Conservation (phyloP, 2,113 vertebrate species). For the Eptesicus fuscus region DNA sequence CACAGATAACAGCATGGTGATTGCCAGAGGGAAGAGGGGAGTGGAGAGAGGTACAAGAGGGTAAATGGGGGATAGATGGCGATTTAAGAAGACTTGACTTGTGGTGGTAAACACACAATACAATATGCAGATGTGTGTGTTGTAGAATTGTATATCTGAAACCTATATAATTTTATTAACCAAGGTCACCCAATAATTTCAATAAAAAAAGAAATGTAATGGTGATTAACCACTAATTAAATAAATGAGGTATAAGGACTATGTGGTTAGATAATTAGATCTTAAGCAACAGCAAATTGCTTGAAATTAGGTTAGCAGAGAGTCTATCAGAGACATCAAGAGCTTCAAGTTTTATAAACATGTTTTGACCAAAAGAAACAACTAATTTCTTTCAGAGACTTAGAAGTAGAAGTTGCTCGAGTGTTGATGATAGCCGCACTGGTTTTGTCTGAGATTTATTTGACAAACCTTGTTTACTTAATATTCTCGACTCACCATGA, state of each 20-base stretch:
- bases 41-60: not conserved
- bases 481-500: not conserved
- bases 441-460: constrained; percentile 18
- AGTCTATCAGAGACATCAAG: not conserved
- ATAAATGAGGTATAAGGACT: constrained; percentile 65
- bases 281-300: constrained; percentile 33
- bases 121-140: not conserved
- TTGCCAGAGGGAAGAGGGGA: not conserved
- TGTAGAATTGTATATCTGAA: not conserved
- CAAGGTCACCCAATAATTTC: not conserved
- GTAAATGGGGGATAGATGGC: not conserved
- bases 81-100: not conserved
- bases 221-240: constrained; percentile 52
- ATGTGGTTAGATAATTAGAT: constrained; percentile 59
- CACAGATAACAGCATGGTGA: not conserved
- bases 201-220: constrained; percentile 12
- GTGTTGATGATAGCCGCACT: not conserved
- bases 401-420: not conserved
- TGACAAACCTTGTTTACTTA: constrained; percentile 45
- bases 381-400: constrained; percentile 7
- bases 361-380: constrained; percentile 14
- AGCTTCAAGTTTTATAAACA: constrained; percentile 8
- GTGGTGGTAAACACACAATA: not conserved
- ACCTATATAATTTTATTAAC: not conserved
- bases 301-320: constrained; percentile 38